phyloP scores from a whole-genome alignment of 2,888 invertebrate species.

The Lasioglossum vierecki region DNA sequence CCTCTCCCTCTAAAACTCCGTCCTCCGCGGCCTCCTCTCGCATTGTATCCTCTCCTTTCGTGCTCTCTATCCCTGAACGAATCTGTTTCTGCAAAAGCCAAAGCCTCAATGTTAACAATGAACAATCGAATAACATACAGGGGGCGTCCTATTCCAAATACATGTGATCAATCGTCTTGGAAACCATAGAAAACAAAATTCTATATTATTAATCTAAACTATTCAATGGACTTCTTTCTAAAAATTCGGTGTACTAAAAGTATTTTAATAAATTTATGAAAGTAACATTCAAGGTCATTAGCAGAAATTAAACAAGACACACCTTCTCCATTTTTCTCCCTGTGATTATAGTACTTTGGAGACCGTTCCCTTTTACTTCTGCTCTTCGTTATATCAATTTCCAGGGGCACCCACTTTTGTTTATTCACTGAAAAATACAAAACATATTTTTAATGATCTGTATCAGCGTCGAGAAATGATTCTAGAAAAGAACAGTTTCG shows the following conservation, averaged over 20 bases:
- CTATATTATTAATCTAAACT: too few relatives aligned
- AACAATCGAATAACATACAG: background rate
- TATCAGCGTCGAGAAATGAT: background rate
- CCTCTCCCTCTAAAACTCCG: slow-evolving; percentile 83
- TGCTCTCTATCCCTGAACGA: slow-evolving; percentile 80
- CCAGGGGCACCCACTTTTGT: slow-evolving; percentile 96
- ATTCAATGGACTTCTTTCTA: too few relatives aligned
- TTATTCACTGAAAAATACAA: slow-evolving; percentile 83
- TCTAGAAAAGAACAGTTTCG: background rate
- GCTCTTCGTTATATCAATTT: slow-evolving; percentile 92
- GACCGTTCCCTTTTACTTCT: slow-evolving; percentile 88
- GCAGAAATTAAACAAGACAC: slow-evolving; percentile 4
- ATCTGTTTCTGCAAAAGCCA: slow-evolving; percentile 74
- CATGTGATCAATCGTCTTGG: background rate
- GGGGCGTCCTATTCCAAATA: background rate
- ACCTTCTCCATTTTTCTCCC: slow-evolving; percentile 79
- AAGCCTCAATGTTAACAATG: slow-evolving; percentile 14
- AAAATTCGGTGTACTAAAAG: too few relatives aligned
- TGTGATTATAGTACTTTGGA: slow-evolving; percentile 81
- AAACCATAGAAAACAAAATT: background rate
- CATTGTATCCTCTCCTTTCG: slow-evolving; percentile 77
- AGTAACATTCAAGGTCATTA: background rate
- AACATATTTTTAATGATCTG: slow-evolving; percentile 7
- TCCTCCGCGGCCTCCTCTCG: slow-evolving; percentile 79
- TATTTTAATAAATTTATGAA: too few relatives aligned